These are phyloP conservation scores for Sterrhoptilus dennistouni DNA, from an alignment of 2,113 vertebrate species.

Conservation along the genomic window DNA sequence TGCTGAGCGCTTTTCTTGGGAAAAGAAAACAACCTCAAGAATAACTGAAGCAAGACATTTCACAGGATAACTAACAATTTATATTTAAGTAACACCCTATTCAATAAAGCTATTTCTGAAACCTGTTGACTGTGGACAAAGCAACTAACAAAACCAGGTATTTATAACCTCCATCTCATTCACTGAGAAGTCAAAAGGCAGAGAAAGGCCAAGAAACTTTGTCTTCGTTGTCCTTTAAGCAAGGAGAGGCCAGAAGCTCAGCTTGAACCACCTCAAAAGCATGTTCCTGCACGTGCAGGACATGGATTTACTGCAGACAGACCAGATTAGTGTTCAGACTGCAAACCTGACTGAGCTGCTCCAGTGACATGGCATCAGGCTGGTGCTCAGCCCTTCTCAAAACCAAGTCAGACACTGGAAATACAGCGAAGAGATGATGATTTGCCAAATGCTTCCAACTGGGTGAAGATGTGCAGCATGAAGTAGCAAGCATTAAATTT, in stretches of 20 bases:
- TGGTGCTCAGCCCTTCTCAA: neutral
- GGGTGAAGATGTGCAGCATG: neutral
- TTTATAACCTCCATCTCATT: neutral
- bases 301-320: rapidly evolving
- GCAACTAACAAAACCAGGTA: neutral
- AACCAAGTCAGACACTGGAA: neutral
- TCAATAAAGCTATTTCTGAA: neutral
- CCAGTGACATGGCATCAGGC: neutral
- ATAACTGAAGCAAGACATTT: neutral
- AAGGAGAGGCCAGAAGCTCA: neutral
- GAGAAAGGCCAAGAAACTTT: neutral
- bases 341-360: neutral
- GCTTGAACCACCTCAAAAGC: neutral
- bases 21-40: neutral
- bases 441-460: neutral
- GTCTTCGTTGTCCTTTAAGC: neutral
- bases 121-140: neutral
- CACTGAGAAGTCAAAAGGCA: neutral
- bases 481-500: neutral
- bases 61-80: neutral
- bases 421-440: neutral
- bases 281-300: rapidly evolving
- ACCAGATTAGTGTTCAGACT: rapidly evolving
- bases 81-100: neutral
- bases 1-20: neutral